These are phyloP conservation scores for Harpegnathos saltator DNA, from an alignment of 1,140 invertebrate genomes.

Conservation along the genomic window DNA sequence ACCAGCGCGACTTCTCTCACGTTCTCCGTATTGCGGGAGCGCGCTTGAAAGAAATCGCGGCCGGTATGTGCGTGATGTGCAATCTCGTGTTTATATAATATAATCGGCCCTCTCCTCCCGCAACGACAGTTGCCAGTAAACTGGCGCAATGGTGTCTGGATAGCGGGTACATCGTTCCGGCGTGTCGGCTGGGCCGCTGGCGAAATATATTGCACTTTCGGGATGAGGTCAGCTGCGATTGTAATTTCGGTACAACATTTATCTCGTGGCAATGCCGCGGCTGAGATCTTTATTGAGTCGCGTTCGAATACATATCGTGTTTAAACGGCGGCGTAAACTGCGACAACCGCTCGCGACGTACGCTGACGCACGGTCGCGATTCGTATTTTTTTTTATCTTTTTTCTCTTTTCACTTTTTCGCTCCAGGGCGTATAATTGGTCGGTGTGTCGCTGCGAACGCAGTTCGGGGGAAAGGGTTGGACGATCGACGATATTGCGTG, in stretches of 20 bases:
- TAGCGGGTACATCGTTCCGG: constrained; percentile 69
- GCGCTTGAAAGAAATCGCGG: constrained; percentile 37
- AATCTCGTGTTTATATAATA: constrained; percentile 50
- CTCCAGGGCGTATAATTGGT: constrained; percentile 1
- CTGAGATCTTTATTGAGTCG: constrained; percentile 76
- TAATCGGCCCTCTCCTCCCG: too few relatives aligned
- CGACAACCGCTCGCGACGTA: constrained; percentile 29
- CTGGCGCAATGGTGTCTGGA: constrained; percentile 64
- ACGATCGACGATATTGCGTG: constrained; percentile 9
- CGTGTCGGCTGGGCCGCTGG: constrained; percentile 58
- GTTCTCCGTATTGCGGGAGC: neutral
- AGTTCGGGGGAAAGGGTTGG: neutral
- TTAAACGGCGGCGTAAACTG: constrained; percentile 65
- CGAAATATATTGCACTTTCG: constrained; percentile 75
- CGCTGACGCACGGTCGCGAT: neutral
- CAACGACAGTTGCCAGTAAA: constrained; percentile 5
- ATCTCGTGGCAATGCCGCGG: constrained; percentile 70
- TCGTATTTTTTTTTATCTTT: constrained; percentile 21
- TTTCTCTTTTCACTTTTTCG: too few relatives aligned
- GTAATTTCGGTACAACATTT: constrained; percentile 75
- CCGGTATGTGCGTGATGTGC: neutral
- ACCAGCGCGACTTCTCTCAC: neutral
- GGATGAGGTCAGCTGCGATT: constrained; percentile 75
- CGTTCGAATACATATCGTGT: constrained; percentile 70
- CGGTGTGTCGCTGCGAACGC: neutral